Conservation (phyloP, 2,113 vertebrate genomes). For the Cyanoliseus patagonus region DNA sequence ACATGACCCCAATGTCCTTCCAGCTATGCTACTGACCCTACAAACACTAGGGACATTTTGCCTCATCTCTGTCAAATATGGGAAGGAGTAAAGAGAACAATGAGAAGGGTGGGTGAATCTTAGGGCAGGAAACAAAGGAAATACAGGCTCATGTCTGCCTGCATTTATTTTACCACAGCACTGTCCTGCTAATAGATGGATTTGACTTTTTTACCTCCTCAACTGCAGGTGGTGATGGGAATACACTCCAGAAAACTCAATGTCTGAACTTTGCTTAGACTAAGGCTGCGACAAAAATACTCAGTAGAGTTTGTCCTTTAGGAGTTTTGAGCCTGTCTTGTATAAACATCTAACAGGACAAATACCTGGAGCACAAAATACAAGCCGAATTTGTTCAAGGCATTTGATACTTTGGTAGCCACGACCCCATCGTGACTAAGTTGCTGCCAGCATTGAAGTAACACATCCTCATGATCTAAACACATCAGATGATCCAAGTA, state of each 20-base stretch:
- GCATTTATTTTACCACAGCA: neutral
- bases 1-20: neutral
- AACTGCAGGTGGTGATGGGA: neutral
- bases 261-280: neutral
- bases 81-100: neutral
- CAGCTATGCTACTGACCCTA: neutral
- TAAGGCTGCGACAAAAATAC: neutral
- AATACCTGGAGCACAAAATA: neutral
- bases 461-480: neutral
- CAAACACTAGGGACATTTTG: neutral
- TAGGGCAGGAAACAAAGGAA: neutral
- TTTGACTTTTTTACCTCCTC: neutral
- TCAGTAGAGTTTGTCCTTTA: neutral
- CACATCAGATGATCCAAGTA: neutral
- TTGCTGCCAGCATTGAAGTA: neutral
- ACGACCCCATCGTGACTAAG: neutral
- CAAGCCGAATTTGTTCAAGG: neutral
- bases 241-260: neutral
- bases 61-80: neutral
- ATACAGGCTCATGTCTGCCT: neutral
- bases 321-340: neutral
- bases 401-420: neutral
- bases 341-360: neutral
- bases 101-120: neutral
- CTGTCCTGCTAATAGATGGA: neutral